Percentiles rank a stretch among this genome's conserved stretches.
Evolutionary conservation across 37 sponge, comb jelly and placozoan genomes (phyloP).

Genomic region (Ianthella basta): DNA sequence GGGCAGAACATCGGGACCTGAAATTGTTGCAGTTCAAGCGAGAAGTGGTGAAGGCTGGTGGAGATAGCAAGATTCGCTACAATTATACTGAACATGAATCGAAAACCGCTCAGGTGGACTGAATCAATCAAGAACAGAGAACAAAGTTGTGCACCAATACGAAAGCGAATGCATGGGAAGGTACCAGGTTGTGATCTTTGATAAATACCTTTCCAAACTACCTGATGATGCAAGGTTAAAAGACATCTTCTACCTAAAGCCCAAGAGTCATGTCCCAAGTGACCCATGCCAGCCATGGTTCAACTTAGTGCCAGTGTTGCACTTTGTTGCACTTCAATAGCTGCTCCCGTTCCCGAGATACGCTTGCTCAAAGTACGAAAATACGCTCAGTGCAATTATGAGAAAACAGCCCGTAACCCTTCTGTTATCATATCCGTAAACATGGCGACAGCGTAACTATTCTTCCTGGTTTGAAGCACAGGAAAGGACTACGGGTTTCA

Average conservation of each 20-base stretch:
- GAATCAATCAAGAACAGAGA: neutral
- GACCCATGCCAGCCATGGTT: neutral
- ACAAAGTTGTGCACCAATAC: slow-evolving; percentile 21
- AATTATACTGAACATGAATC: slow-evolving; percentile 16
- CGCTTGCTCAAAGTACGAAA: no score
- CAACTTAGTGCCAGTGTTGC: neutral
- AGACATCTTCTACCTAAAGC: no score
- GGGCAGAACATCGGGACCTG: neutral
- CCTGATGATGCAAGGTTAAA: slow-evolving; percentile 1
- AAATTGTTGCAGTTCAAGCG: neutral
- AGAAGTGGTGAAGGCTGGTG: neutral
- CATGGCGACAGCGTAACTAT: no score
- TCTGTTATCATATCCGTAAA: no score
- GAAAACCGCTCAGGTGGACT: slow-evolving; percentile 7
- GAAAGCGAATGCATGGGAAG: neutral
- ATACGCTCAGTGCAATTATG: no score
- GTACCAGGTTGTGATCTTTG: neutral
- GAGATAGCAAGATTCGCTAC: neutral
- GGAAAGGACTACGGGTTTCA: no score
- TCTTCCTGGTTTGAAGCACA: no score
- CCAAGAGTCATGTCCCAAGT: no score
- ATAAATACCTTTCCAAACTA: neutral
- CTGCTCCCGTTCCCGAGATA: no score
- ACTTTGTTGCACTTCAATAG: no score
- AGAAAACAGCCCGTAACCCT: no score